Conservation (phyloP, 2,888 invertebrate genomes). For the Celastrina argiolus region DNA sequence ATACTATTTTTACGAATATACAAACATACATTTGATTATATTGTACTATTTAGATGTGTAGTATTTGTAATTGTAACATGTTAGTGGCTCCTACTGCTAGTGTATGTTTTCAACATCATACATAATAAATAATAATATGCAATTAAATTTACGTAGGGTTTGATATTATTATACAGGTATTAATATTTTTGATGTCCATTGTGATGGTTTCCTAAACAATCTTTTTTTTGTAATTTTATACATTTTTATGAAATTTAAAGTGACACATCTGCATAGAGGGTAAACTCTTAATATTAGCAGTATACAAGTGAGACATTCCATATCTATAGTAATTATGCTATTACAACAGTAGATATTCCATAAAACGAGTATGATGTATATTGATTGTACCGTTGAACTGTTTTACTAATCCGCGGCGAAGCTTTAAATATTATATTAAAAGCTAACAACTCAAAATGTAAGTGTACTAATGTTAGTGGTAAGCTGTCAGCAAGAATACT, state of each 20-base stretch:
- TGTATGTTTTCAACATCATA: slow-evolving; percentile 56
- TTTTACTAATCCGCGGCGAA: not conserved
- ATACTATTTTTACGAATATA: slow-evolving; percentile 74
- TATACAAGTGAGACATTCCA: slow-evolving; percentile 76
- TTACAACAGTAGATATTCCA: not conserved
- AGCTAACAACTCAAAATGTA: not conserved
- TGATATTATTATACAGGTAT: slow-evolving; percentile 69
- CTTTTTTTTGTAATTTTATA: slow-evolving; percentile 77
- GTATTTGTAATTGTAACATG: slow-evolving; percentile 66
- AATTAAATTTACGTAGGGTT: slow-evolving; percentile 55
- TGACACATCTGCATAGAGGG: slow-evolving; percentile 59
- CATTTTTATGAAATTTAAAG: slow-evolving; percentile 71
- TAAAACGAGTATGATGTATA: not conserved
- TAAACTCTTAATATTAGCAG: slow-evolving; percentile 53
- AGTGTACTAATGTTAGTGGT: not conserved
- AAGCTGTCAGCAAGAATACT: not conserved
- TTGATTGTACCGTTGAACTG: not conserved
- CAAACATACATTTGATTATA: slow-evolving; percentile 57
- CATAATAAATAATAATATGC: slow-evolving; percentile 49
- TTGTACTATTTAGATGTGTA: slow-evolving; percentile 66
- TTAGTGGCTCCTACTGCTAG: slow-evolving; percentile 55
- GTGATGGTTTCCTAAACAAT: slow-evolving; percentile 57
- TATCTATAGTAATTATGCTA: slow-evolving; percentile 50
- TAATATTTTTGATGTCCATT: slow-evolving; percentile 60
- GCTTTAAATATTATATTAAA: not conserved